Conservation (phyloP, 2,113 vertebrate genomes). For the Vombatus ursinus region DNA sequence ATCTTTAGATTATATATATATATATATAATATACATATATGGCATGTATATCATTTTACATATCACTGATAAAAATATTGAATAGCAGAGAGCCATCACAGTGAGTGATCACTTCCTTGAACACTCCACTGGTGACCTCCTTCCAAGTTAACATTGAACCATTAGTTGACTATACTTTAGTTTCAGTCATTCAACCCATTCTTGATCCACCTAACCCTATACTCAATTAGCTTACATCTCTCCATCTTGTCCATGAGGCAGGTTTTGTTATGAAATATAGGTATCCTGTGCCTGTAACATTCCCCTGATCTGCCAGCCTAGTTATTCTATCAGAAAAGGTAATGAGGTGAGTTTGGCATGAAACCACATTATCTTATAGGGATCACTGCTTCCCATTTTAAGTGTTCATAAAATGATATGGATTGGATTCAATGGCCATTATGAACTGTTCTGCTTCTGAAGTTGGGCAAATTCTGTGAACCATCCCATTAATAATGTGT, state of each 20-base stretch:
- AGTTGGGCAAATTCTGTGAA: not conserved
- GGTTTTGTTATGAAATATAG: not conserved
- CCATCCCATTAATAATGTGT: not conserved
- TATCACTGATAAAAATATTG: not conserved
- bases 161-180: not conserved
- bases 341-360: not conserved
- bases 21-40: not conserved
- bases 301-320: not conserved
- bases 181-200: not conserved
- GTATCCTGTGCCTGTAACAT: not conserved
- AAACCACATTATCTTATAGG: not conserved
- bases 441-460: not conserved
- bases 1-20: not conserved
- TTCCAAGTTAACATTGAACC: not conserved
- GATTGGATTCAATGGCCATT: not conserved
- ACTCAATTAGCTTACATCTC: not conserved
- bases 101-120: not conserved
- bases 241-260: not conserved
- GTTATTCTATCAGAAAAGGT: not conserved
- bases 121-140: not conserved
- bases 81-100: not conserved
- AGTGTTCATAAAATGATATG: not conserved
- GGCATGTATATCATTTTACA: not conserved
- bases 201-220: not conserved
- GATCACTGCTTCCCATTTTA: not conserved